These are phyloP conservation scores for Fopius arisanus DNA, from an alignment of 1,140 invertebrate genomes.

Conservation along the genomic window DNA sequence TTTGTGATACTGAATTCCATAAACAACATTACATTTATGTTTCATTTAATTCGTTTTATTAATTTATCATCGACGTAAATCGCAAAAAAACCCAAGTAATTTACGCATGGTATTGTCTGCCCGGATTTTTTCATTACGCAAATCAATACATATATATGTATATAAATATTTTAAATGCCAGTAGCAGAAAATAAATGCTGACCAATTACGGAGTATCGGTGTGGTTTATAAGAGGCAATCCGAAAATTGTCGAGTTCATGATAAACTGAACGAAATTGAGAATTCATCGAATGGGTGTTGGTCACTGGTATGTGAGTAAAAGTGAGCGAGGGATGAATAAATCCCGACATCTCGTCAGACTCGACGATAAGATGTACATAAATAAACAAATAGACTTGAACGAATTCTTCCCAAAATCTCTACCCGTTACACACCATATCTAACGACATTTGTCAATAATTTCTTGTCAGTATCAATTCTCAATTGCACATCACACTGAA, in stretches of 20 bases:
- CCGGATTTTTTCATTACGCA: constrained; percentile 19
- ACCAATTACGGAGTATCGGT: neutral
- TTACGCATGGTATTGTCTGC: constrained; percentile 26
- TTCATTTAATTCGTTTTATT: neutral
- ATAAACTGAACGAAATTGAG: neutral
- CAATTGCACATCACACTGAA: neutral
- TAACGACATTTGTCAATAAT: neutral
- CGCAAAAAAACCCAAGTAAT: neutral
- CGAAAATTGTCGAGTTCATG: neutral
- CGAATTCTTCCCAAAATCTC: neutral
- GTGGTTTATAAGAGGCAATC: neutral
- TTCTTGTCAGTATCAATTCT: neutral
- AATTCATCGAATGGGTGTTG: constrained; percentile 10
- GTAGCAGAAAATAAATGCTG: neutral
- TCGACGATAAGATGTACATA: neutral
- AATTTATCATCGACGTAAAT: constrained; percentile 1
- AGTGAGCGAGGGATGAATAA: constrained; percentile 13
- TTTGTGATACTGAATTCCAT: constrained; percentile 7
- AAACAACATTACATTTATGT: neutral
- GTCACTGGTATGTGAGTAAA: constrained; percentile 15
- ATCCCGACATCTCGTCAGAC: neutral
- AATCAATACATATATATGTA: constrained; percentile 9
- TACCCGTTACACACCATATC: neutral
- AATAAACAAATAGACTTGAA: constrained; percentile 9
- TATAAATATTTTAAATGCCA: neutral